phyloP scores from a whole-genome alignment of 2,888 invertebrate genomes.

The Halictus quadricinctus region DNA sequence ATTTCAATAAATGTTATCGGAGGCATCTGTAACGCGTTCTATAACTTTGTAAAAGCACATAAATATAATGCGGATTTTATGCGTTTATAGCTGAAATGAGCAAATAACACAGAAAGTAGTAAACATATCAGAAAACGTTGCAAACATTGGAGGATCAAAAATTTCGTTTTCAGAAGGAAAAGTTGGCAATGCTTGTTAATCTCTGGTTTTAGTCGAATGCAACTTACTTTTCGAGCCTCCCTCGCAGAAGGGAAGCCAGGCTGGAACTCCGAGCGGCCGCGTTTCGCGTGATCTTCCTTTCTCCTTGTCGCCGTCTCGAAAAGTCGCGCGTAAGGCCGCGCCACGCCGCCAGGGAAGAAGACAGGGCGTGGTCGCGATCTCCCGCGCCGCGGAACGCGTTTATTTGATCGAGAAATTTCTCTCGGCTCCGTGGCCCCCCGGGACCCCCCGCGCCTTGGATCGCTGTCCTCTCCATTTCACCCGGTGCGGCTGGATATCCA shows the following conservation, averaged over 20 bases:
- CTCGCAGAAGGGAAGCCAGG: background rate
- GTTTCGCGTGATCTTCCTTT: conserved; percentile 22
- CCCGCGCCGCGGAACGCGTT: conserved; percentile 72
- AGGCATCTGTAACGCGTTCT: too few relatives aligned
- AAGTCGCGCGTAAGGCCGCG: conserved; percentile 48
- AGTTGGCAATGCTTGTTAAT: too few relatives aligned
- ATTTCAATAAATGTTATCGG: too few relatives aligned
- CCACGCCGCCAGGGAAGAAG: conserved; percentile 37
- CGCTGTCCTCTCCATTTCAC: conserved; percentile 27
- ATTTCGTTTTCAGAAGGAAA: too few relatives aligned
- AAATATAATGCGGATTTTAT: too few relatives aligned
- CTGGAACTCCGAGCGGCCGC: background rate
- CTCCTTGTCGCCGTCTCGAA: conserved; percentile 42
- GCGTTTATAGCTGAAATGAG: too few relatives aligned
- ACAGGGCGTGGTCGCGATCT: conserved; percentile 76
- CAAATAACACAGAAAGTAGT: too few relatives aligned
- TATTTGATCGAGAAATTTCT: conserved; percentile 73
- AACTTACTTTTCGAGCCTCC: background rate
- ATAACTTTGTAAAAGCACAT: too few relatives aligned
- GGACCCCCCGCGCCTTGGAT: background rate
- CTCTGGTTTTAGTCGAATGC: background rate
- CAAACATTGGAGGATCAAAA: too few relatives aligned
- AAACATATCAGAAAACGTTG: too few relatives aligned
- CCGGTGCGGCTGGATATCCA: background rate
- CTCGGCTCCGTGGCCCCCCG: conserved; percentile 28